These are phyloP conservation scores for Stomatorhinus ivindoensis DNA, from an alignment of 2,113 vertebrate genomes.

Conservation along the genomic window DNA sequence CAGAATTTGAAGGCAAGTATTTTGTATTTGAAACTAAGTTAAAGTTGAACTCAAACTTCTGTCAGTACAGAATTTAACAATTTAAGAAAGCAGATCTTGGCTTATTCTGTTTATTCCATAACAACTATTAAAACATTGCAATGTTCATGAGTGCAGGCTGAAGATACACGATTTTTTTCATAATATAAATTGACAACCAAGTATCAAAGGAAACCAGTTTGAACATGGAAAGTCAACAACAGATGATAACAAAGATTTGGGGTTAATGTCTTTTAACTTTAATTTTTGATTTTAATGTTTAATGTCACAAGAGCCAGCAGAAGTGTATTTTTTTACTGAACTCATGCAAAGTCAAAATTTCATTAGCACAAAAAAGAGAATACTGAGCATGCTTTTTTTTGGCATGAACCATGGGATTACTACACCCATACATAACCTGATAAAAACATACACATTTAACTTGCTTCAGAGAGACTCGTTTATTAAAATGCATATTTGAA, in stretches of 20 bases:
- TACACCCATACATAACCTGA: background rate
- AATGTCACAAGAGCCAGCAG: background rate
- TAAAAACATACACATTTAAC: background rate
- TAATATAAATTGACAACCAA: background rate
- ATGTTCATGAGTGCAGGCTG: background rate
- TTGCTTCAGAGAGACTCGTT: background rate
- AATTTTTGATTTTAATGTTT: background rate
- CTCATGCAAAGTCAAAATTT: background rate
- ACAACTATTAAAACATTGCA: background rate
- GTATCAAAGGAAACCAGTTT: background rate
- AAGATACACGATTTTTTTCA: background rate
- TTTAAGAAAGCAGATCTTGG: background rate
- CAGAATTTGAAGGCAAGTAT: background rate
- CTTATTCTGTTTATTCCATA: background rate
- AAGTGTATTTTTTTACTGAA: background rate
- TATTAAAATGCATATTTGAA: background rate
- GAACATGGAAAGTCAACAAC: background rate
- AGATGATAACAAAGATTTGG: background rate
- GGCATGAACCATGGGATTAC: background rate
- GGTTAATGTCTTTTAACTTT: background rate
- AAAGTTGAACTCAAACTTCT: background rate
- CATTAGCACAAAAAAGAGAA: background rate
- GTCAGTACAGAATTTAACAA: background rate
- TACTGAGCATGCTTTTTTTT: background rate
- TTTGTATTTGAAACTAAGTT: background rate